A percentile compares a stretch with the other conserved stretches of the same genome.
phyloP scores from a whole-genome alignment of 2,888 invertebrate species.

The Chymomyza amoena region DNA sequence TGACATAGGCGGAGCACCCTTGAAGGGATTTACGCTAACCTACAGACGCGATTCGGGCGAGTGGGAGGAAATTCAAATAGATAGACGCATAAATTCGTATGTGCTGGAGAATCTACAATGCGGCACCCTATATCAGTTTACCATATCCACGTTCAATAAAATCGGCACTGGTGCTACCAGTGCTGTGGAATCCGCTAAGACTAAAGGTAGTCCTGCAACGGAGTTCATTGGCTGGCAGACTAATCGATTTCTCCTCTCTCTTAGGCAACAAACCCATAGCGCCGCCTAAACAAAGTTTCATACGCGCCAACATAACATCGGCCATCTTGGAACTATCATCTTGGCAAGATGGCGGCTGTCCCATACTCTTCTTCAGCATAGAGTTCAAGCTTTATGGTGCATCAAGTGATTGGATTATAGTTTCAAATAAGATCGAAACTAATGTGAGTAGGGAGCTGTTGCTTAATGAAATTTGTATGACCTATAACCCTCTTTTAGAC shows the following conservation, averaged over 20 bases:
- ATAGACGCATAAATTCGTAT: conserved; percentile 81
- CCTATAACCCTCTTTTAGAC: conserved; percentile 60
- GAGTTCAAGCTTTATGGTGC: conserved; percentile 74
- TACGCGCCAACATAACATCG: conserved; percentile 87
- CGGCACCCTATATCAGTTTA: conserved; percentile 87
- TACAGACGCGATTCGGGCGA: conserved; percentile 80
- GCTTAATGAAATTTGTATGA: conserved; percentile 6
- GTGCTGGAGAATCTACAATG: conserved; percentile 87
- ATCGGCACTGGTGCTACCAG: conserved; percentile 87
- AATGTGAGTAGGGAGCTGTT: conserved; percentile 71
- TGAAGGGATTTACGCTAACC: conserved; percentile 80
- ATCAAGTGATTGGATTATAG: conserved; percentile 78
- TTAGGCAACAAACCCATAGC: conserved; percentile 82
- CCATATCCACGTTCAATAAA: conserved; percentile 86
- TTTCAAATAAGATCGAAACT: conserved; percentile 80
- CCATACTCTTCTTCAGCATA: conserved; percentile 84
- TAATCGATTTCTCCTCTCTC: too few species aligned
- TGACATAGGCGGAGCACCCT: conserved; percentile 81
- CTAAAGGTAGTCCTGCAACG: conserved; percentile 82
- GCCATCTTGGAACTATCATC: conserved; percentile 87
- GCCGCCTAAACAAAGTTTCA: conserved; percentile 85
- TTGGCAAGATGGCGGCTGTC: conserved; percentile 91
- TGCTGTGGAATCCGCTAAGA: conserved; percentile 83
- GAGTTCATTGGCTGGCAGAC: too few species aligned
- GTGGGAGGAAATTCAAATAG: conserved; percentile 81